Evolutionary conservation across 2,113 vertebrate species (phyloP).

Genomic region (Cyprinodon variegatus): DNA sequence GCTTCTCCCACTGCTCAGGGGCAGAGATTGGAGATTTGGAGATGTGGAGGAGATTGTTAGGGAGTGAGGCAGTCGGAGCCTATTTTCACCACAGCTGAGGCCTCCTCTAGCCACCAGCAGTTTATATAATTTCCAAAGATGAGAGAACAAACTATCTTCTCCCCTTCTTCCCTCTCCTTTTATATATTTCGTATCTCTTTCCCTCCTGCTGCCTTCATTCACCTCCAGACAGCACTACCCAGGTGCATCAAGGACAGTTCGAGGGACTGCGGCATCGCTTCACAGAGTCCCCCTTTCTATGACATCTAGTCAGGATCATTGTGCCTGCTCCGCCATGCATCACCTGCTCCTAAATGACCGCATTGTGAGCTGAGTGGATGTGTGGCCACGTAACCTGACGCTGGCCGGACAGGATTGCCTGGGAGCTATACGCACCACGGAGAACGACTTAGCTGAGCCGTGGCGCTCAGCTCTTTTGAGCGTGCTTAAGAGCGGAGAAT

Average conservation of each 20-base stretch:
- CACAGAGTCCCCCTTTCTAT: conserved; percentile 57
- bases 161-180: conserved; percentile 28
- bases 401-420: conserved; percentile 54
- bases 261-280: conserved; percentile 39
- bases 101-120: conserved; percentile 75
- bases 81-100: conserved; percentile 72
- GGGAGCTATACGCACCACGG: conserved; percentile 47
- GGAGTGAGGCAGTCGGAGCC: conserved; percentile 65
- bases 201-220: conserved; percentile 53
- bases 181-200: conserved; percentile 18
- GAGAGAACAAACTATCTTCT: conserved; percentile 72
- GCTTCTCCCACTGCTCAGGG: conserved; percentile 70
- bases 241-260: conserved; percentile 62
- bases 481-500: conserved; percentile 73
- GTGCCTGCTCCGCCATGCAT: conserved; percentile 62
- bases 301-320: conserved; percentile 63
- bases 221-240: conserved; percentile 54
- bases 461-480: conserved; percentile 68
- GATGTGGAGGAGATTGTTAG: conserved; percentile 74
- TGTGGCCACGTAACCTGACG: conserved; percentile 61
- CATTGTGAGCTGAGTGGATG: conserved; percentile 49
- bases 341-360: conserved; percentile 60
- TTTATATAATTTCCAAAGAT: conserved; percentile 76
- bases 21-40: conserved; percentile 72
- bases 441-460: conserved; percentile 64